These are phyloP conservation scores for Catocala sponsa DNA, from an alignment of 2,888 invertebrate genomes.

Conservation along the genomic window DNA sequence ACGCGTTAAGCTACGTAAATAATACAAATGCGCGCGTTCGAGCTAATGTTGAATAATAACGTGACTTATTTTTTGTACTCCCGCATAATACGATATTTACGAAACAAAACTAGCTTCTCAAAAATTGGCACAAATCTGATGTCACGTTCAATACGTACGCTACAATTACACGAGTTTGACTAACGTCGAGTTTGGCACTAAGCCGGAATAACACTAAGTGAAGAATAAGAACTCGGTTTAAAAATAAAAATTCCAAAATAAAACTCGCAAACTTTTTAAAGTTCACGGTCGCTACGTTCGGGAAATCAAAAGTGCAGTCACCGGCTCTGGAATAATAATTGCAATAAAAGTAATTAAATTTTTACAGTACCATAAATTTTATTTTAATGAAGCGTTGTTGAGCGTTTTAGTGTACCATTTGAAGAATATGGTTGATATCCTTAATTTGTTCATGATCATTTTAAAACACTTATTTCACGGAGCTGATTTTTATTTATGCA, in stretches of 20 bases:
- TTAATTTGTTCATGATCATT: conserved; percentile 14
- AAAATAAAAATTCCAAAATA: conserved; percentile 31
- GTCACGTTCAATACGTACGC: conserved; percentile 3
- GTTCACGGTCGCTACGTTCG: conserved; percentile 43
- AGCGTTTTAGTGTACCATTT: background rate
- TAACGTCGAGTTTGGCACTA: conserved; percentile 31
- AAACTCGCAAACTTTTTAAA: conserved; percentile 17
- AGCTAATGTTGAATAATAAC: no score
- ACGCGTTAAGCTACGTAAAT: no score
- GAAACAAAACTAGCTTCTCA: background rate
- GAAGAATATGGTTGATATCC: conserved; percentile 1
- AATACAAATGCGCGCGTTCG: no score
- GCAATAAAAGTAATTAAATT: conserved; percentile 3
- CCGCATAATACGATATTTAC: background rate
- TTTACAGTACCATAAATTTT: background rate
- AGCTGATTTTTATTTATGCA: background rate
- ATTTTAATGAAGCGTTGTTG: background rate
- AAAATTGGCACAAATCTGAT: conserved; percentile 28
- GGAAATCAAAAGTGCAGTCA: conserved; percentile 20
- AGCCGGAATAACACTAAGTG: conserved; percentile 29
- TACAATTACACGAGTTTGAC: conserved; percentile 9
- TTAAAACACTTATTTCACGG: background rate
- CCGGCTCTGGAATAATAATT: conserved; percentile 5
- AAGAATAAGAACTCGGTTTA: conserved; percentile 17
- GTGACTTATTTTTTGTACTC: background rate